phyloP scores from a whole-genome alignment of 2,888 invertebrate genomes.

The Chrysomela aeneicollis region DNA sequence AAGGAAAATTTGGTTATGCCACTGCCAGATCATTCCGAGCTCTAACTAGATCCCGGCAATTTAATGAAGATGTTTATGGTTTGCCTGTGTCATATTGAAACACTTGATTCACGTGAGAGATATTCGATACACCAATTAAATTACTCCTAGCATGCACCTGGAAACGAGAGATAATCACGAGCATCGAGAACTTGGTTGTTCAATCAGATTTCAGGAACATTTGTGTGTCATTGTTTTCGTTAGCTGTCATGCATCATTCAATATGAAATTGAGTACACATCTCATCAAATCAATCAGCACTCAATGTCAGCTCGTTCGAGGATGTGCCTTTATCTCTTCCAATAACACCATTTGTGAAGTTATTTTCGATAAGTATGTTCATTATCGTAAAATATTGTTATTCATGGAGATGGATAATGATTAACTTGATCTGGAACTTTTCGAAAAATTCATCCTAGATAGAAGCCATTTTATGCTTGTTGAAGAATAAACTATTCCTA shows the following conservation, averaged over 20 bases:
- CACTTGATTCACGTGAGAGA: neutral
- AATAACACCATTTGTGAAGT: too few species aligned
- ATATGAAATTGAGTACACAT: too few species aligned
- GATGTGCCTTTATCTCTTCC: too few species aligned
- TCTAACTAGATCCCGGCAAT: neutral
- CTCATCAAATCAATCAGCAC: too few species aligned
- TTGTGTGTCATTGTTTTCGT: neutral
- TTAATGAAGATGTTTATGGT: conserved; percentile 10
- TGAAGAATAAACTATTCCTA: too few species aligned
- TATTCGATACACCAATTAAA: conserved; percentile 8
- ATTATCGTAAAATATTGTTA: too few species aligned
- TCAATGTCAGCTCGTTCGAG: too few species aligned
- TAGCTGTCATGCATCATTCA: neutral
- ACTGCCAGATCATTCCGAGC: neutral
- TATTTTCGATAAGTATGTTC: too few species aligned
- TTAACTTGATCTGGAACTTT: too few species aligned
- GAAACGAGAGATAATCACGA: neutral
- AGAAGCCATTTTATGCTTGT: too few species aligned
- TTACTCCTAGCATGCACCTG: conserved; percentile 6
- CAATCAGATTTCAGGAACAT: neutral
- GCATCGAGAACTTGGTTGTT: neutral
- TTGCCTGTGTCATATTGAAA: neutral
- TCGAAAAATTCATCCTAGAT: too few species aligned
- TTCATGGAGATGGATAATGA: too few species aligned
- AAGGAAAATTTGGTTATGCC: neutral